A percentile compares a stretch with the other conserved stretches of the same genome.
phyloP scores from a whole-genome alignment of 2,797 vertebrate genomes.

The Enteromius paludinosus region DNA sequence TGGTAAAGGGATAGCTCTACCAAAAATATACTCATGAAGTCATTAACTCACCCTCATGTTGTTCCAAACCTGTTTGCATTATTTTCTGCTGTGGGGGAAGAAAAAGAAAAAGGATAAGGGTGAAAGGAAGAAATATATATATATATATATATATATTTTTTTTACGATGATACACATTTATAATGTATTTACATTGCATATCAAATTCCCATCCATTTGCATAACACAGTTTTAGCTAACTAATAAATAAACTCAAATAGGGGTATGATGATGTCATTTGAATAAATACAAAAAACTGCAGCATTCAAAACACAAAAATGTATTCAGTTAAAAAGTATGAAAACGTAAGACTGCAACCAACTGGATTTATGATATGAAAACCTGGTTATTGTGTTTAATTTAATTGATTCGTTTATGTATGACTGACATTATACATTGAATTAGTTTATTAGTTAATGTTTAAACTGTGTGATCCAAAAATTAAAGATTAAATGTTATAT shows the following conservation, averaged over 20 bases:
- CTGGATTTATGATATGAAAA: not conserved
- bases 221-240: not conserved
- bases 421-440: not conserved
- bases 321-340: not conserved
- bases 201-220: not conserved
- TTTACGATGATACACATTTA: no score
- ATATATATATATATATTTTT: no score
- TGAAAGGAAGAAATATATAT: not conserved
- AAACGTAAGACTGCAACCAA: not conserved
- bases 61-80: not conserved
- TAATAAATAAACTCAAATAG: not conserved
- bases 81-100: not conserved
- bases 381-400: not conserved
- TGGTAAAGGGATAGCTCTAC: not conserved
- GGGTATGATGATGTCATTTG: not conserved
- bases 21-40: slow-evolving; percentile 17
- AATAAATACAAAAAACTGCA: not conserved
- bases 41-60: not conserved
- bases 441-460: not conserved
- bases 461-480: not conserved
- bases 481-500: not conserved
- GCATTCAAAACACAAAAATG: not conserved
- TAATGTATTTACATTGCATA: not conserved
- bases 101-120: no score
- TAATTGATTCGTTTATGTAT: not conserved